These are phyloP conservation scores for Synodontis membranacea DNA, from an alignment of 2,113 vertebrate genomes.

Conservation along the genomic window DNA sequence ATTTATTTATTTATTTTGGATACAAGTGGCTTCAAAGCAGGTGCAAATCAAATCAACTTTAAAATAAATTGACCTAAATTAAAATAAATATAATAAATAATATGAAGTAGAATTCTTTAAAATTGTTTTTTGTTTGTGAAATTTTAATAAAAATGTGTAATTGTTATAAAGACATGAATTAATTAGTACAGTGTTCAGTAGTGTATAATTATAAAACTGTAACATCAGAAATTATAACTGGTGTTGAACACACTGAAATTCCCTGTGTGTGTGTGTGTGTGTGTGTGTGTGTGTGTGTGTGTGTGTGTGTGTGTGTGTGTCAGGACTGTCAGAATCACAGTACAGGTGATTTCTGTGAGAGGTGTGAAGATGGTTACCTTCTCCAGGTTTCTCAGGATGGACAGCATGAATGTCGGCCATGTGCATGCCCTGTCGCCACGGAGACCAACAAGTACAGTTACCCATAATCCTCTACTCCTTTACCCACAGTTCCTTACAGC, in stretches of 20 bases:
- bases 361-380: constrained; percentile 83
- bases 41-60: too few species aligned
- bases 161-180: too few species aligned
- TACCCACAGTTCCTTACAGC: background rate
- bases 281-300: constrained; percentile 2
- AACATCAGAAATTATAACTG: background rate
- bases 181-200: too few species aligned
- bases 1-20: background rate
- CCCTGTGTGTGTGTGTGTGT: constrained; percentile 10
- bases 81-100: too few species aligned
- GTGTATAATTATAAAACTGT: too few species aligned
- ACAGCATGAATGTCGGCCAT: constrained; percentile 78
- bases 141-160: too few species aligned
- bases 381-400: constrained; percentile 61
- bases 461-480: constrained; percentile 14
- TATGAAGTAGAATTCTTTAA: too few species aligned
- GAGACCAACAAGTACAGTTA: constrained; percentile 81
- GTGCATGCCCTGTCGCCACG: constrained; percentile 84
- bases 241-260: background rate
- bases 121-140: too few species aligned
- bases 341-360: constrained; percentile 86
- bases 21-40: too few species aligned
- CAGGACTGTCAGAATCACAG: constrained; percentile 89
- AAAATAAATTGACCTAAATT: too few species aligned
- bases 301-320: constrained; percentile 20